A percentile compares a stretch with the other conserved stretches of the same genome.
Evolutionary conservation across 2,888 invertebrate genomes (phyloP).

Genomic region (Blera fallax): DNA sequence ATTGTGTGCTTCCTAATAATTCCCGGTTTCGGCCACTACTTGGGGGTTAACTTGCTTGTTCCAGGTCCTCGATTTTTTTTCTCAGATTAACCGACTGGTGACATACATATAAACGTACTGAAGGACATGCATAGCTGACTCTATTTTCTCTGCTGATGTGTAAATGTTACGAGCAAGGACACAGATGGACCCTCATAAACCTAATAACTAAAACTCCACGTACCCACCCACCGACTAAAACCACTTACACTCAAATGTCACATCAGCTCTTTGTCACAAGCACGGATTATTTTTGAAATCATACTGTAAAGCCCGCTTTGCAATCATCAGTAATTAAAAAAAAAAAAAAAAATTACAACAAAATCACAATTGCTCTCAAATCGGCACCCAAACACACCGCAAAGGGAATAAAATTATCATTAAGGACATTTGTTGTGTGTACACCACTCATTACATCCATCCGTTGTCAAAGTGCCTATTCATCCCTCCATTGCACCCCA

Average conservation of each 20-base stretch:
- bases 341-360: slow-evolving; percentile 47
- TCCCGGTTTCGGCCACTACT: too few species aligned
- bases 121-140: too few species aligned
- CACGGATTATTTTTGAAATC: neutral
- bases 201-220: too few species aligned
- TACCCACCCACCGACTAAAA: too few species aligned
- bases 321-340: slow-evolving; percentile 58
- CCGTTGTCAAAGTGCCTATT: slow-evolving; percentile 60
- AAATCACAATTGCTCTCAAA: slow-evolving; percentile 68
- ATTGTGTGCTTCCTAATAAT: too few species aligned
- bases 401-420: slow-evolving; percentile 72
- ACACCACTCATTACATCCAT: slow-evolving; percentile 72
- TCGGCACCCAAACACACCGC: slow-evolving; percentile 69
- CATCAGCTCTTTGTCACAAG: neutral
- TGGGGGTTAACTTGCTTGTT: too few species aligned
- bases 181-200: too few species aligned
- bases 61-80: too few species aligned
- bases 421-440: slow-evolving; percentile 70
- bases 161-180: too few species aligned
- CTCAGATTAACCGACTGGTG: too few species aligned
- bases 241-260: neutral
- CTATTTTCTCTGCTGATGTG: too few species aligned
- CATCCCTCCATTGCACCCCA: neutral
- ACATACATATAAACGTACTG: too few species aligned
- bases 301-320: neutral